Conservation (phyloP, 2,888 invertebrate species). For the Amiota communis region DNA sequence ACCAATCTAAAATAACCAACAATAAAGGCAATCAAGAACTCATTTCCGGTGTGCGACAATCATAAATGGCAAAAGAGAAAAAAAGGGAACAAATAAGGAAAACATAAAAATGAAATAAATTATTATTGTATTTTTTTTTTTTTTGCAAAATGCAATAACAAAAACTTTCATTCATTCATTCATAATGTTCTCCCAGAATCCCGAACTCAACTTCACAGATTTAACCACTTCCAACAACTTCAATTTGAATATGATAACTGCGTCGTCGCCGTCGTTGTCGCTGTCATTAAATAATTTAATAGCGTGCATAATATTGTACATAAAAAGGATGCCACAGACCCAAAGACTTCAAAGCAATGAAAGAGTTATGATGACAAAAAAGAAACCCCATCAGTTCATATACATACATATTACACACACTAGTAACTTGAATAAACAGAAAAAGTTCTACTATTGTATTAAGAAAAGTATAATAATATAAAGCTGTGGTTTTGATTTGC, state of each 20-base stretch:
- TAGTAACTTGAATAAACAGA: not conserved
- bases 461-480: not conserved
- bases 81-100: not conserved
- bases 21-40: constrained; percentile 55
- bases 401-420: not conserved
- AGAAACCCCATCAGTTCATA: not conserved
- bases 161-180: not conserved
- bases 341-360: too few species aligned
- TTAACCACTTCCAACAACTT: not conserved
- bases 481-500: constrained; percentile 4
- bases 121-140: constrained; percentile 10
- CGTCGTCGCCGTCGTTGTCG: not conserved
- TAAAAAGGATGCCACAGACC: too few species aligned
- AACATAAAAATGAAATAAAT: constrained; percentile 1
- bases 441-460: too few species aligned
- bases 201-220: not conserved
- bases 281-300: constrained; percentile 25
- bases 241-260: not conserved
- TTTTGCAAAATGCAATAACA: constrained; percentile 2
- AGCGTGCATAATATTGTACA: constrained; percentile 4
- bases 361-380: too few species aligned
- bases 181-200: not conserved
- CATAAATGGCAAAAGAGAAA: not conserved
- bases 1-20: not conserved
- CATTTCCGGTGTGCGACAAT: constrained; percentile 52